Evolutionary conservation across 2,888 invertebrate genomes (phyloP).

Genomic region (Synanthedon vespiformis): DNA sequence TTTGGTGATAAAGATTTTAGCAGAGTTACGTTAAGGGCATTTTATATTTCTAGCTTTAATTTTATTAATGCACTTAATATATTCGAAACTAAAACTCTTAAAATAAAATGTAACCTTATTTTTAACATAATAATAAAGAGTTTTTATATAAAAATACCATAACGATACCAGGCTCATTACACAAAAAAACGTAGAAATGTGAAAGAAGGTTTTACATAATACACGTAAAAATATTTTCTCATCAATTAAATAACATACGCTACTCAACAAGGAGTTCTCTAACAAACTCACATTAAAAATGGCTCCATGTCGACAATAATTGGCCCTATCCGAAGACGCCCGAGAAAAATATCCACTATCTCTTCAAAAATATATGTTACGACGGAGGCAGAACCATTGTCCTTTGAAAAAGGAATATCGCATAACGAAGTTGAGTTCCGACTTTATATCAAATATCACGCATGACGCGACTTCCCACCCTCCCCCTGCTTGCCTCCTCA

Average conservation of each 20-base stretch:
- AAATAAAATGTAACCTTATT: too few relatives aligned
- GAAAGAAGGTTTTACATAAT: background rate
- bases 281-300: slow-evolving; percentile 51
- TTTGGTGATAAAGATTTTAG: too few relatives aligned
- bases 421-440: slow-evolving; percentile 69
- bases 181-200: too few relatives aligned
- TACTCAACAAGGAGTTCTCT: slow-evolving; percentile 11
- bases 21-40: too few relatives aligned
- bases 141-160: too few relatives aligned
- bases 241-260: background rate
- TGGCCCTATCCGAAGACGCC: slow-evolving; percentile 49
- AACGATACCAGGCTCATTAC: too few relatives aligned
- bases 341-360: slow-evolving; percentile 57
- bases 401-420: slow-evolving; percentile 69
- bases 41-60: too few relatives aligned
- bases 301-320: slow-evolving; percentile 57
- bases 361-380: slow-evolving; percentile 56
- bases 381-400: slow-evolving; percentile 54
- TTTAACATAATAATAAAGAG: too few relatives aligned
- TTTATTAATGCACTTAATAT: too few relatives aligned
- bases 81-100: too few relatives aligned
- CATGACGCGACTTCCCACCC: slow-evolving; percentile 56
- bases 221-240: background rate
- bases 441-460: slow-evolving; percentile 72
- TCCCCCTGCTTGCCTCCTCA: slow-evolving; percentile 8